Conservation (phyloP, 2,113 vertebrate genomes). For the Spilogale gracilis region DNA sequence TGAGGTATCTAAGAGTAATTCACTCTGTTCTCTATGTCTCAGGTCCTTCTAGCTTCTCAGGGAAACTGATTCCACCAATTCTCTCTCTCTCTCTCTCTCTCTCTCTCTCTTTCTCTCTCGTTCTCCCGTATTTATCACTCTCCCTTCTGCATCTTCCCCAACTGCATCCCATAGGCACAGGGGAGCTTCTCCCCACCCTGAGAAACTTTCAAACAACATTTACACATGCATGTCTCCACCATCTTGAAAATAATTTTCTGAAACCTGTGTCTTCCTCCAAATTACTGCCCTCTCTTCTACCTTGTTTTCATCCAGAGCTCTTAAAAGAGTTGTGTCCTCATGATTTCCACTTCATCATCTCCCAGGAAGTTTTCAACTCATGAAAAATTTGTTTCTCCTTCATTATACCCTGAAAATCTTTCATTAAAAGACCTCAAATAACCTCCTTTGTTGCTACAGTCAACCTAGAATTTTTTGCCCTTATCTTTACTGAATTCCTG, state of each 20-base stretch:
- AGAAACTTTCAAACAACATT: not conserved
- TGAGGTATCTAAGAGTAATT: not conserved
- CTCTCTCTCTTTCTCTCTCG: not conserved
- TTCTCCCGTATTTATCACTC: not conserved
- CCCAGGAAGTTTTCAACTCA: not conserved
- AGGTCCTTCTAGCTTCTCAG: not conserved
- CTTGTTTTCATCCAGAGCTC: not conserved
- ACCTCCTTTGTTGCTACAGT: not conserved
- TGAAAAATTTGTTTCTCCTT: not conserved
- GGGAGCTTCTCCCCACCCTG: not conserved
- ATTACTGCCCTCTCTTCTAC: not conserved
- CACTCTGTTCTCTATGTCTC: not conserved
- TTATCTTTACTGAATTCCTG: not conserved
- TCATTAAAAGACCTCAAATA: not conserved
- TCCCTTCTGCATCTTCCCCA: not conserved
- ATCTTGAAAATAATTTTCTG: not conserved
- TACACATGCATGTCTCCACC: not conserved
- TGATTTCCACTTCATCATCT: not conserved
- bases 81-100: too few species aligned
- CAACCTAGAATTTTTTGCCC: not conserved
- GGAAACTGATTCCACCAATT: not conserved
- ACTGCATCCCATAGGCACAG: not conserved
- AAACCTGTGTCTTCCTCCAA: not conserved
- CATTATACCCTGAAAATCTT: not conserved
- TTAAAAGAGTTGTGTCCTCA: not conserved